Evolutionary conservation across 2,888 invertebrate genomes (phyloP).

Genomic region (Disparrhopalites patrizii): DNA sequence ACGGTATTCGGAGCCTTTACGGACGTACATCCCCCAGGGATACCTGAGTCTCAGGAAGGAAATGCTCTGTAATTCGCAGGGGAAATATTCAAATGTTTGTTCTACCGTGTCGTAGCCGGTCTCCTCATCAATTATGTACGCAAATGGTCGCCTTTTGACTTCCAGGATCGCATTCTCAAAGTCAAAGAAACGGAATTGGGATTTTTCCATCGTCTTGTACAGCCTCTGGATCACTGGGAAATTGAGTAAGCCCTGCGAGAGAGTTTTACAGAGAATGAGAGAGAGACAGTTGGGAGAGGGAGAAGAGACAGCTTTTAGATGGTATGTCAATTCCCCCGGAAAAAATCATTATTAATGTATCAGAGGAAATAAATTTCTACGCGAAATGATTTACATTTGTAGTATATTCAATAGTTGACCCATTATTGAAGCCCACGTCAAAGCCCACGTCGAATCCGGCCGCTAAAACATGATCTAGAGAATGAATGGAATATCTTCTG

Average conservation of each 20-base stretch:
- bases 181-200: constrained; percentile 15
- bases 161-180: constrained; percentile 29
- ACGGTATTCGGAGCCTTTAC: constrained; percentile 29
- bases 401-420: too few relatives aligned
- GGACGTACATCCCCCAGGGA: constrained; percentile 38
- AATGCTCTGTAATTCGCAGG: constrained; percentile 29
- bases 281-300: too few relatives aligned
- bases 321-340: too few relatives aligned
- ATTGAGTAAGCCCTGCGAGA: too few relatives aligned
- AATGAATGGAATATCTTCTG: constrained; percentile 29
- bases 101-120: constrained; percentile 29
- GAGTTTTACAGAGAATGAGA: too few relatives aligned
- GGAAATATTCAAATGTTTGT: constrained; percentile 24
- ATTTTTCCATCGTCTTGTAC: not conserved
- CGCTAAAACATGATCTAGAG: constrained; percentile 29
- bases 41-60: constrained; percentile 33
- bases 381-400: too few relatives aligned
- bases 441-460: constrained; percentile 24
- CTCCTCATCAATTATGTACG: constrained; percentile 41
- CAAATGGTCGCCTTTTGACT: constrained; percentile 25
- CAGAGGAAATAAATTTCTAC: too few relatives aligned
- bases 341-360: too few relatives aligned
- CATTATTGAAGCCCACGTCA: constrained; percentile 29
- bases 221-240: not conserved
- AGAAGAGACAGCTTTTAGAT: too few relatives aligned